These are phyloP conservation scores for Ptychodera flava DNA, from an alignment of 35 echinoderm and acorn worm genomes.

Conservation along the genomic window DNA sequence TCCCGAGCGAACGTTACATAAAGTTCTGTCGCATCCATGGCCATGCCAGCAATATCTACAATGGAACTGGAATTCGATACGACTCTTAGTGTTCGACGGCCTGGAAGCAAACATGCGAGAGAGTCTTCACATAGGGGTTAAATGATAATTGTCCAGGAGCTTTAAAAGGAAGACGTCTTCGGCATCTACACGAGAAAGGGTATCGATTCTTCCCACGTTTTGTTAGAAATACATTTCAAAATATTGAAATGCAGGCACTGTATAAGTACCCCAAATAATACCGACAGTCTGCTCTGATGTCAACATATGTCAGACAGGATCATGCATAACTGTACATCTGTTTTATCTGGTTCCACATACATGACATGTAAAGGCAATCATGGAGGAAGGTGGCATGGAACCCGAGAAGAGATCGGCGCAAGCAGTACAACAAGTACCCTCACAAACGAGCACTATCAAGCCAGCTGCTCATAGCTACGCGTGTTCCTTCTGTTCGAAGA, in stretches of 20 bases:
- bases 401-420: no score
- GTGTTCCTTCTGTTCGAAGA: no score
- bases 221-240: not conserved
- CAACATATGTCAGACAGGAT: no score
- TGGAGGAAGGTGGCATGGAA: no score
- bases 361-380: no score
- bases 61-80: not conserved
- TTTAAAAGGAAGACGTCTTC: not conserved
- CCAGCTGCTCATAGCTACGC: no score
- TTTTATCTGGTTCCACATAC: no score
- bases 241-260: not conserved
- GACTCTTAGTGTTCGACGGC: not conserved
- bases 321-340: no score
- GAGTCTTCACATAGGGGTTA: not conserved
- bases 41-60: not conserved
- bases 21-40: not conserved
- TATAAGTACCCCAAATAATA: not conserved
- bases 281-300: not conserved
- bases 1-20: not conserved
- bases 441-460: no score
- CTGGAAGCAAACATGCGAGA: not conserved
- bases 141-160: not conserved
- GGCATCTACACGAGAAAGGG: not conserved
- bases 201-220: not conserved
- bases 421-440: no score